phyloP scores from a whole-genome alignment of 2,888 invertebrate species.

The Lingula anatina region DNA sequence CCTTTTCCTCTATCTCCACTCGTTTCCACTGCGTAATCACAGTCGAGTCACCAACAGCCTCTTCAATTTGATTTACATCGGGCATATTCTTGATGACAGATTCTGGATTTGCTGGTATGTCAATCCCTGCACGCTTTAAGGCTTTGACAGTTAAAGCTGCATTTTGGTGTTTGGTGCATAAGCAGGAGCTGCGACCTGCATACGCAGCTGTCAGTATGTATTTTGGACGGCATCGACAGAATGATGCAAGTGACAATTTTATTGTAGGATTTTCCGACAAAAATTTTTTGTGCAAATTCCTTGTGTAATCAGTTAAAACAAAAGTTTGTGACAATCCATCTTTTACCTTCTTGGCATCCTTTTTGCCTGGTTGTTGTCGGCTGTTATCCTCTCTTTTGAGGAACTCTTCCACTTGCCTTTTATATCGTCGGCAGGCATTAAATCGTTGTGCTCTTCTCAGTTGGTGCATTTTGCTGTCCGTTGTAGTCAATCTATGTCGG shows the following conservation, averaged over 20 bases:
- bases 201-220: slow-evolving; percentile 8
- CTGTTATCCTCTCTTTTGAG: slow-evolving; percentile 10
- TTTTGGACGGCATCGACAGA: slow-evolving; percentile 8
- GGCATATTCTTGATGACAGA: slow-evolving; percentile 4
- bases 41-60: slow-evolving; percentile 5
- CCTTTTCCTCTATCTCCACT: slow-evolving; percentile 8
- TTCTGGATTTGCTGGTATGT: slow-evolving; percentile 13
- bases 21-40: slow-evolving; percentile 8
- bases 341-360: slow-evolving; percentile 3
- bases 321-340: slow-evolving; percentile 5
- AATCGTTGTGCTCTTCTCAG: background rate
- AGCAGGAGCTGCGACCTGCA: slow-evolving; percentile 6
- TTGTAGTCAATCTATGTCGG: too few species aligned
- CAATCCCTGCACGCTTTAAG: slow-evolving; percentile 8
- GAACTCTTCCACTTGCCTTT: slow-evolving; percentile 4
- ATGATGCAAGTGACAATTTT: slow-evolving; percentile 10
- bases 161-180: slow-evolving; percentile 14
- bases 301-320: slow-evolving; percentile 9
- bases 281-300: slow-evolving; percentile 11
- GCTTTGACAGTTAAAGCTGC: slow-evolving; percentile 7
- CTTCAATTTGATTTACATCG: slow-evolving; percentile 1
- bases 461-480: too few species aligned
- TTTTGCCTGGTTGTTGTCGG: slow-evolving; percentile 7
- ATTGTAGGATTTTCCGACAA: slow-evolving; percentile 10
- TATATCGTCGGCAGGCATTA: background rate